Percentiles rank a stretch among this genome's conserved stretches.
Conservation (phyloP, 2,113 vertebrate genomes). For the Aspidoscelis tigris region DNA sequence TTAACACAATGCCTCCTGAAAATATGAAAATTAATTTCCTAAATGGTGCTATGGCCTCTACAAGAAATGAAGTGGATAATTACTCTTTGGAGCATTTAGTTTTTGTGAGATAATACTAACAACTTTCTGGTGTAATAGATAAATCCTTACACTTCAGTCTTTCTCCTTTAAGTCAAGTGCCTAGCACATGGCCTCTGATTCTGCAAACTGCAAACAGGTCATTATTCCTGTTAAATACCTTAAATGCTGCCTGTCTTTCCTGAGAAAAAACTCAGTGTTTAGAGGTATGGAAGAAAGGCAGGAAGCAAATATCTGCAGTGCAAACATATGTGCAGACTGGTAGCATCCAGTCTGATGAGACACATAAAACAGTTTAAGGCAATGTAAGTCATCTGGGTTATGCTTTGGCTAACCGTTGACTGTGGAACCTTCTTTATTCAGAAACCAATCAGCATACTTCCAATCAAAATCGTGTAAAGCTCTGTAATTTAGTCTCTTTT, state of each 20-base stretch:
- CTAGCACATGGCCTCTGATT: constrained; percentile 1
- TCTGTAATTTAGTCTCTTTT: neutral
- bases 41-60: constrained; percentile 27
- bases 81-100: constrained; percentile 2
- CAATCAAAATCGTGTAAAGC: neutral
- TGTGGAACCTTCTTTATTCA: neutral
- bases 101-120: constrained; percentile 44
- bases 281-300: neutral
- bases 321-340: neutral
- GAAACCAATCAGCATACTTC: neutral
- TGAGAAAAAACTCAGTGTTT: constrained; percentile 37
- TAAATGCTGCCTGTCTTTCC: constrained; percentile 14
- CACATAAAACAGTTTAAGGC: constrained; percentile 37
- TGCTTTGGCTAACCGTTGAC: neutral
- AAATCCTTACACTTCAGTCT: constrained; percentile 23
- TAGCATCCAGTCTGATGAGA: constrained; percentile 32
- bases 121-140: constrained; percentile 10
- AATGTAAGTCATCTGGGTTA: constrained; percentile 12
- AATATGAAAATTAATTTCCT: constrained; percentile 50
- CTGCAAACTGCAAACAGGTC: constrained; percentile 40
- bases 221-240: constrained; percentile 19
- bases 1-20: constrained; percentile 44
- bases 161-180: constrained; percentile 20
- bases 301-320: constrained; percentile 23
- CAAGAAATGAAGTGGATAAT: constrained; percentile 34